These are phyloP conservation scores for Drosophila varians DNA, from an alignment of 1,140 invertebrate genomes.

Conservation along the genomic window DNA sequence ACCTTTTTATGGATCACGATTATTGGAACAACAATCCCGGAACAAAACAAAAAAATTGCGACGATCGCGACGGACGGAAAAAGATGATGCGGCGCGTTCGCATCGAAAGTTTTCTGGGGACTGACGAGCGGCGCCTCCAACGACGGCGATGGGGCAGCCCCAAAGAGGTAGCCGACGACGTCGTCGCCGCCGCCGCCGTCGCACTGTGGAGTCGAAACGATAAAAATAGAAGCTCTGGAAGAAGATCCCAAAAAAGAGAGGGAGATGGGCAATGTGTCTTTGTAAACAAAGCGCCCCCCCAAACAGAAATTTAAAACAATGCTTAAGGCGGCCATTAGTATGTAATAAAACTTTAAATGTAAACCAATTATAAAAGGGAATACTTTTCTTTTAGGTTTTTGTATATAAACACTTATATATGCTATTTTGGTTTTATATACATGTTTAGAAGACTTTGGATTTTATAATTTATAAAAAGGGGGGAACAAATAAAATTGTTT, in stretches of 20 bases:
- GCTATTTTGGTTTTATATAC: no score
- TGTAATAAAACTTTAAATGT: slow-evolving; percentile 2
- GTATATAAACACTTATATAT: no score
- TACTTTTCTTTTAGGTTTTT: neutral
- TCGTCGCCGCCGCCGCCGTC: slow-evolving; percentile 3
- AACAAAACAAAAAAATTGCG: slow-evolving; percentile 14
- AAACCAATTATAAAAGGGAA: neutral
- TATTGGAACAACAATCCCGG: neutral
- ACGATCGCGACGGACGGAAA: slow-evolving; percentile 11
- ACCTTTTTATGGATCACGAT: slow-evolving; percentile 35
- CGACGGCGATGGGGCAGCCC: slow-evolving; percentile 21
- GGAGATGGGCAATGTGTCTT: neutral
- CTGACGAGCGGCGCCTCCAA: slow-evolving; percentile 37
- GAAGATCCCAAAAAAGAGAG: neutral
- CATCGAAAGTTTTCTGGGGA: slow-evolving; percentile 65
- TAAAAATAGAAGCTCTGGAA: slow-evolving; percentile 8
- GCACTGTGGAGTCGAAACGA: slow-evolving; percentile 33
- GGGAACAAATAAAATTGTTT: no score
- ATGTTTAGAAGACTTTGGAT: no score
- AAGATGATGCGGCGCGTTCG: slow-evolving; percentile 46
- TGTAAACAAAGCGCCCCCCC: neutral
- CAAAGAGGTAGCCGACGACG: slow-evolving; percentile 2
- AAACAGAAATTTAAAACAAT: slow-evolving; percentile 1
- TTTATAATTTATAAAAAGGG: no score
- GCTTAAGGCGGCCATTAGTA: neutral